A percentile compares a stretch with the other conserved stretches of the same genome.
phyloP scores from a whole-genome alignment of 92 coral and sea anemone genomes.

The Nematostella vectensis region DNA sequence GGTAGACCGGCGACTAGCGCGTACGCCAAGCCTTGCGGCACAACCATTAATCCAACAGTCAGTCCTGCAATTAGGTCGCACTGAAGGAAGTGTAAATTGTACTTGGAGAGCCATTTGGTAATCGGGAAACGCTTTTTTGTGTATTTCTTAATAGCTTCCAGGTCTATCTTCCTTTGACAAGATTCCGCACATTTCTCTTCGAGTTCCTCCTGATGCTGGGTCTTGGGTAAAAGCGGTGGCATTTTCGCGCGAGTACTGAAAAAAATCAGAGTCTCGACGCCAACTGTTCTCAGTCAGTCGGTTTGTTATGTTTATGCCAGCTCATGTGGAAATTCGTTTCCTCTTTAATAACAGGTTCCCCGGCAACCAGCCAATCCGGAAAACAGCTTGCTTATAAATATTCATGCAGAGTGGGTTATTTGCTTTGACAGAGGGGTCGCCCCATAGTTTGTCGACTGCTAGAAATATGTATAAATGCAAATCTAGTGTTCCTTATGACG shows the following conservation, averaged over 20 bases:
- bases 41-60: constrained; percentile 93
- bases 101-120: constrained; percentile 66
- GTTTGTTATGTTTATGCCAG: not conserved
- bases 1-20: constrained; percentile 89
- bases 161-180: constrained; percentile 27
- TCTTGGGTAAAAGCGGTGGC: too few species aligned
- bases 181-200: constrained; percentile 60
- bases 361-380: constrained; percentile 14
- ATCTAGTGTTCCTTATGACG: too few species aligned
- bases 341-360: constrained; percentile 25
- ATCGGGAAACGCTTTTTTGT: constrained; percentile 73
- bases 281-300: too few species aligned
- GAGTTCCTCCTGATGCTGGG: constrained; percentile 23
- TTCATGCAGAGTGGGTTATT: constrained; percentile 5
- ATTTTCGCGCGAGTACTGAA: constrained; percentile 17
- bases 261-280: too few species aligned
- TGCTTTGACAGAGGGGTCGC: too few species aligned
- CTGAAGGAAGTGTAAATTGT: constrained; percentile 56
- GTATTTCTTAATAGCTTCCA: constrained; percentile 19
- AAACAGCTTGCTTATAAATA: constrained; percentile 12
- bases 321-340: not conserved
- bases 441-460: too few species aligned
- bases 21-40: constrained; percentile 95
- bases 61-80: constrained; percentile 93
- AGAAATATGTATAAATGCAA: too few species aligned